Evolutionary conservation across 2,797 vertebrate genomes (phyloP).

Genomic region (Anguilla anguilla): DNA sequence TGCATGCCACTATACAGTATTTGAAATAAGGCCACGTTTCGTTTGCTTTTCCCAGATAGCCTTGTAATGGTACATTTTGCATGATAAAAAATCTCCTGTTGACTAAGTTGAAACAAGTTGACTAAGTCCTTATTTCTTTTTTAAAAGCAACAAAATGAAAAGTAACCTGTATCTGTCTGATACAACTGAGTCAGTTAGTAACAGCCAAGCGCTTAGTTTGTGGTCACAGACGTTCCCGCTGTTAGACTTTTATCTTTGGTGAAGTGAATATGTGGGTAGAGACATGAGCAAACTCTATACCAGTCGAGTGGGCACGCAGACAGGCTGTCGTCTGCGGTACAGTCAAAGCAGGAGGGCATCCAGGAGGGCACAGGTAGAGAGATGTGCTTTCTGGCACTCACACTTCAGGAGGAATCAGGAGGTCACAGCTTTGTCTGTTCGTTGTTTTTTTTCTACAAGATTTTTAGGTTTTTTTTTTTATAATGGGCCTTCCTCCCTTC

Average conservation of each 20-base stretch:
- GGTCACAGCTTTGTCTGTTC: slow-evolving; percentile 61
- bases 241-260: slow-evolving; percentile 28
- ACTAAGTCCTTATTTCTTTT: neutral
- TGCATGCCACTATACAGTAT: neutral
- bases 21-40: neutral
- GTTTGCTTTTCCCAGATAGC: neutral
- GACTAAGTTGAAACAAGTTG: neutral
- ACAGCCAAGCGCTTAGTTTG: slow-evolving; percentile 33
- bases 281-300: slow-evolving; percentile 60
- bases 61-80: neutral
- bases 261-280: slow-evolving; percentile 15
- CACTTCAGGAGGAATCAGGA: slow-evolving; percentile 64
- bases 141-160: slow-evolving; percentile 8
- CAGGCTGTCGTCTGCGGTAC: slow-evolving; percentile 49
- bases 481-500: slow-evolving; percentile 28
- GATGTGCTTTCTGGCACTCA: slow-evolving; percentile 37
- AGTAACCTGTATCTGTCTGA: slow-evolving; percentile 34
- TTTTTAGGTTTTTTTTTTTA: slow-evolving; percentile 57
- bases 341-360: slow-evolving; percentile 58
- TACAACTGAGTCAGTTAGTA: slow-evolving; percentile 27
- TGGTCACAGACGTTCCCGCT: slow-evolving; percentile 28
- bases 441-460: slow-evolving; percentile 30
- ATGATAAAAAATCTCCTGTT: neutral
- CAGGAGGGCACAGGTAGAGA: slow-evolving; percentile 51
- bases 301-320: slow-evolving; percentile 62